Evolutionary conservation across 1,140 invertebrate genomes (phyloP).

Genomic region (Hyles euphorbiae): DNA sequence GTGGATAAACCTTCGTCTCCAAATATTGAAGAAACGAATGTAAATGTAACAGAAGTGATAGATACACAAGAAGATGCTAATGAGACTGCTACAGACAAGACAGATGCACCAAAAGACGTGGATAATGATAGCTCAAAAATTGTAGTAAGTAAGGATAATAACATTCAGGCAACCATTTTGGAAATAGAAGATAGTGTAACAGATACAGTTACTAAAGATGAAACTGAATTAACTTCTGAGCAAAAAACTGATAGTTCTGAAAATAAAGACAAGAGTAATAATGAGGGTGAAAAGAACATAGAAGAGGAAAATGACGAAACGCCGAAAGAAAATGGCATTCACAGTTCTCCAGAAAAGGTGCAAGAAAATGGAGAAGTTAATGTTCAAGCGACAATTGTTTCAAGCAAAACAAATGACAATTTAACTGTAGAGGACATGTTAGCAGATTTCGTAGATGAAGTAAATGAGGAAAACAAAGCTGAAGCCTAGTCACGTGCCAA

Average conservation of each 20-base stretch:
- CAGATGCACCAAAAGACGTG: slow-evolving; percentile 19
- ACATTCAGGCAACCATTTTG: too few relatives aligned
- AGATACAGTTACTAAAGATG: slow-evolving; percentile 56
- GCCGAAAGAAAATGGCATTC: not conserved
- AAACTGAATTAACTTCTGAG: slow-evolving; percentile 59
- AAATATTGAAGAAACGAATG: not conserved
- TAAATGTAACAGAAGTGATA: not conserved
- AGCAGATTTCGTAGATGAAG: slow-evolving; percentile 69
- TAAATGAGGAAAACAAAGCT: slow-evolving; percentile 37
- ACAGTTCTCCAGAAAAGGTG: not conserved
- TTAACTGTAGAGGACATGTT: slow-evolving; percentile 62
- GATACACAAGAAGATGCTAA: slow-evolving; percentile 1
- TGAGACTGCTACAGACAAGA: slow-evolving; percentile 35
- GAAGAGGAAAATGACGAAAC: not conserved
- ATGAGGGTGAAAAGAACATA: slow-evolving; percentile 17
- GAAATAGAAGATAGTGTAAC: slow-evolving; percentile 43
- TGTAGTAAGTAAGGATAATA: too few relatives aligned
- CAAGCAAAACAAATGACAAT: slow-evolving; percentile 15
- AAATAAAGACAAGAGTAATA: slow-evolving; percentile 35
- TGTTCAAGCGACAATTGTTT: not conserved
- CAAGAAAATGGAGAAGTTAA: slow-evolving; percentile 24
- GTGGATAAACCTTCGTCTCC: not conserved
- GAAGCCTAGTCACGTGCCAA: slow-evolving; percentile 21
- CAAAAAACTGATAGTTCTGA: slow-evolving; percentile 41
- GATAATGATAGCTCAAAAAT: too few relatives aligned